Conservation (phyloP, 2,113 vertebrate genomes). For the Neolamprologus brichardi region DNA sequence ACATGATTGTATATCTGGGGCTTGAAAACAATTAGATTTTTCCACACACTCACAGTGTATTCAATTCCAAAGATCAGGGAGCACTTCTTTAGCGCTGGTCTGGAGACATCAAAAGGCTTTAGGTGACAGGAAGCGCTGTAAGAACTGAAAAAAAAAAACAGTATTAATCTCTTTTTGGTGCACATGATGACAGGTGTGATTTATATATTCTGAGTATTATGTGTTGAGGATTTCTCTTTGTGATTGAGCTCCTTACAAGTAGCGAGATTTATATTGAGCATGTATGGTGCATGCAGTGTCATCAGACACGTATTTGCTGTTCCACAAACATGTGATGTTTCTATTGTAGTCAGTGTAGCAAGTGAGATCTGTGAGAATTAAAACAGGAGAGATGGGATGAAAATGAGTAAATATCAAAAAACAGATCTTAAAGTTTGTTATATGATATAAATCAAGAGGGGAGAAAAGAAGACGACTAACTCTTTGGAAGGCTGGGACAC, state of each 20-base stretch:
- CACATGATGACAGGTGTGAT: not conserved
- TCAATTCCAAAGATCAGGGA: not conserved
- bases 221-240: not conserved
- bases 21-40: not conserved
- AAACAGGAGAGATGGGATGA: fast-evolving
- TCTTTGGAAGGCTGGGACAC: not conserved
- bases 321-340: not conserved
- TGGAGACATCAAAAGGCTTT: not conserved
- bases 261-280: fast-evolving
- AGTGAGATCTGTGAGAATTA: not conserved
- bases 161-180: not conserved
- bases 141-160: fast-evolving
- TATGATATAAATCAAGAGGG: not conserved
- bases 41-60: not conserved
- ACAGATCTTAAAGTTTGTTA: not conserved
- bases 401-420: not conserved
- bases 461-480: not conserved
- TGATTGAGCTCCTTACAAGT: not conserved
- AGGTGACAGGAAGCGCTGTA: not conserved
- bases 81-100: not conserved
- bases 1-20: not conserved
- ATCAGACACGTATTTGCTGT: not conserved
- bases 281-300: not conserved
- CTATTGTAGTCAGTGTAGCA: not conserved
- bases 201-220: not conserved